A percentile compares a stretch with the other conserved stretches of the same genome.
Conservation (phyloP, 2,888 invertebrate genomes). For the Macrophya alboannulata region DNA sequence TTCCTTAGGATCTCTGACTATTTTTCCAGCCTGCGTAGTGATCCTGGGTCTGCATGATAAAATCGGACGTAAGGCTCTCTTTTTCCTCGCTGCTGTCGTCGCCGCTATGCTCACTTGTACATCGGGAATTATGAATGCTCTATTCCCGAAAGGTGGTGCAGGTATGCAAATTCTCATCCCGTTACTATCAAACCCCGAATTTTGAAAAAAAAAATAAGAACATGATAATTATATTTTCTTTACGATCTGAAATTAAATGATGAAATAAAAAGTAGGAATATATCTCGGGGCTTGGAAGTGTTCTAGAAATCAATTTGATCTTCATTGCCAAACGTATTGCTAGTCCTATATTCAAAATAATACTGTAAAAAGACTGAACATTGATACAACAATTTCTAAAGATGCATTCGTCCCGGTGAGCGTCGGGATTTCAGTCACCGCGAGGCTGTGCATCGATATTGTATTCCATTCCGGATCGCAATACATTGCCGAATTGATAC, state of each 20-base stretch:
- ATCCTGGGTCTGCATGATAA: constrained; percentile 79
- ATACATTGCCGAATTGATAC: constrained; percentile 85
- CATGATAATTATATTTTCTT: too few species aligned
- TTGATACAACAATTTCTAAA: neutral
- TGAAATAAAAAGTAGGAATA: too few species aligned
- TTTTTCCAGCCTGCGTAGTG: constrained; percentile 82
- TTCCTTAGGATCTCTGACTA: constrained; percentile 81
- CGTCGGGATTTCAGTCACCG: constrained; percentile 80
- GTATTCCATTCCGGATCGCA: constrained; percentile 85
- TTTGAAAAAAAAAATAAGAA: too few species aligned
- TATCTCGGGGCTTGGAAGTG: too few species aligned
- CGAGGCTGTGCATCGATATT: constrained; percentile 84
- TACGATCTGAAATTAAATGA: too few species aligned
- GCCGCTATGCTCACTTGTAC: constrained; percentile 81
- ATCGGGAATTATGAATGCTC: constrained; percentile 80
- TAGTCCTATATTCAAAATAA: too few species aligned
- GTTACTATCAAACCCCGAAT: too few species aligned
- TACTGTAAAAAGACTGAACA: neutral
- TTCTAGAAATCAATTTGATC: too few species aligned
- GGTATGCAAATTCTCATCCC: constrained; percentile 32
- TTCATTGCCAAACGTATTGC: too few species aligned
- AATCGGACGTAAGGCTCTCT: constrained; percentile 82
- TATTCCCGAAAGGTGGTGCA: constrained; percentile 62
- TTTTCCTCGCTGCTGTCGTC: constrained; percentile 81
- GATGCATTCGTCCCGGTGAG: constrained; percentile 69